These are phyloP conservation scores for Trogon surrucura DNA, from an alignment of 2,113 vertebrate genomes.

Conservation along the genomic window DNA sequence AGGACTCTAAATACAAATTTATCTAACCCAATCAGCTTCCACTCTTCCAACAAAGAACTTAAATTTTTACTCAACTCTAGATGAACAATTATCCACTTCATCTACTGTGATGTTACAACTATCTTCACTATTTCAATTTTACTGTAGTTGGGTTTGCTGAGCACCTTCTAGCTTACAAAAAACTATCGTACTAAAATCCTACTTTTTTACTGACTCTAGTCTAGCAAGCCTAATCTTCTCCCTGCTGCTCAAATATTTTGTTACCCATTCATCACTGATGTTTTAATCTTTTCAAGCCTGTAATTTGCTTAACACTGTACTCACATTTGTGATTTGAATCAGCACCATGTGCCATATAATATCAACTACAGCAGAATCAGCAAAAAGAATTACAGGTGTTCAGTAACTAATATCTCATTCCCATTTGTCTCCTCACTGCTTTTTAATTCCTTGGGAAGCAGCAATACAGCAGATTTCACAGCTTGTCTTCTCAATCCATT, in stretches of 20 bases:
- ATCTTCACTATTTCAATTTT: not conserved
- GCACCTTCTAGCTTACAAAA: not conserved
- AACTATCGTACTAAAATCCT: not conserved
- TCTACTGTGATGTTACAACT: not conserved
- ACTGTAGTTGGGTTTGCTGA: not conserved
- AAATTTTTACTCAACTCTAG: not conserved
- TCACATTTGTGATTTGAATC: not conserved
- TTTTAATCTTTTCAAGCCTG: not conserved
- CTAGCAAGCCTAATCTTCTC: not conserved
- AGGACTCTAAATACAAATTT: not conserved
- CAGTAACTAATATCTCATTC: not conserved
- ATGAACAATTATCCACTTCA: not conserved
- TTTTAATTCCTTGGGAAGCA: not conserved
- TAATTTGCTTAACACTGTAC: not conserved
- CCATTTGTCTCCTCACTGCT: not conserved
- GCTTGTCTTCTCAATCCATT: not conserved
- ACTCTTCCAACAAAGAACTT: not conserved
- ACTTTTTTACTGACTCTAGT: not conserved
- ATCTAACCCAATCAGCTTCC: not conserved
- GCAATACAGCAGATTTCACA: not conserved
- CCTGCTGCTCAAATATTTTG: not conserved
- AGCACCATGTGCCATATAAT: not conserved
- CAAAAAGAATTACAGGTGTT: not conserved
- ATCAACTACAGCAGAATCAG: not conserved
- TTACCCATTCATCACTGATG: not conserved